phyloP scores from a whole-genome alignment of 2,888 invertebrate genomes.

The Capitulum mitella region DNA sequence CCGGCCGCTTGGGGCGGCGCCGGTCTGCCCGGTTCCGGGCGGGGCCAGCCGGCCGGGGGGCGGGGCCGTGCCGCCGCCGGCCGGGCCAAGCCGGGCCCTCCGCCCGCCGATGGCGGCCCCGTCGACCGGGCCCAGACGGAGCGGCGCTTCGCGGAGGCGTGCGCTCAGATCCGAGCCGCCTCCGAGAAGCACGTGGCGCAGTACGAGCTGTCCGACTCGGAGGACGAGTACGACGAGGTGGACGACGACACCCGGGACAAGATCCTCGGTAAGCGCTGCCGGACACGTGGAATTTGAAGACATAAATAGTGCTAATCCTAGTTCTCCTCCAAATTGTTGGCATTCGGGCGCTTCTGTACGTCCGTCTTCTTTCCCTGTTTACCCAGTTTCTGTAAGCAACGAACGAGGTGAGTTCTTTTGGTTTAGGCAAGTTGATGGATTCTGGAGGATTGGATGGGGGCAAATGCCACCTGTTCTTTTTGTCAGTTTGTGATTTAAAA shows the following conservation, averaged over 20 bases:
- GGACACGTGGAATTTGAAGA: no score
- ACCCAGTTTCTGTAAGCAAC: no score
- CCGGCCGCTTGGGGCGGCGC: not conserved
- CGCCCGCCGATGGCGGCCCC: not conserved
- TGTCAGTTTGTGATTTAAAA: no score
- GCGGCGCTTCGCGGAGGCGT: constrained; percentile 33
- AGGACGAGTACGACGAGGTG: constrained; percentile 30
- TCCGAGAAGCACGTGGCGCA: constrained; percentile 31
- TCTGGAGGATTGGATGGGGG: no score
- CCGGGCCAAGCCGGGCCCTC: not conserved
- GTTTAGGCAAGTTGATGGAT: no score
- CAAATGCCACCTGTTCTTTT: no score
- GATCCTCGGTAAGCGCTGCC: constrained; percentile 25
- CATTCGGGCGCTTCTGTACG: no score
- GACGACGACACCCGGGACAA: constrained; percentile 30
- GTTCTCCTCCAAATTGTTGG: no score
- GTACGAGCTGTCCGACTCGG: constrained; percentile 27
- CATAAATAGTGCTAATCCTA: no score
- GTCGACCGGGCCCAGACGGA: not conserved
- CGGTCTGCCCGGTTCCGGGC: no score
- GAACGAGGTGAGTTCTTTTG: no score
- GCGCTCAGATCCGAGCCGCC: constrained; percentile 31
- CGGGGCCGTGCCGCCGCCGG: not conserved
- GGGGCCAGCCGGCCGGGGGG: not conserved
- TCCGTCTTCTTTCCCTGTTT: no score